Evolutionary conservation across 1,140 invertebrate genomes (phyloP), one percentile per base, ranked within the genome.

Genomic region (Nilaparvata lugens): DNA sequence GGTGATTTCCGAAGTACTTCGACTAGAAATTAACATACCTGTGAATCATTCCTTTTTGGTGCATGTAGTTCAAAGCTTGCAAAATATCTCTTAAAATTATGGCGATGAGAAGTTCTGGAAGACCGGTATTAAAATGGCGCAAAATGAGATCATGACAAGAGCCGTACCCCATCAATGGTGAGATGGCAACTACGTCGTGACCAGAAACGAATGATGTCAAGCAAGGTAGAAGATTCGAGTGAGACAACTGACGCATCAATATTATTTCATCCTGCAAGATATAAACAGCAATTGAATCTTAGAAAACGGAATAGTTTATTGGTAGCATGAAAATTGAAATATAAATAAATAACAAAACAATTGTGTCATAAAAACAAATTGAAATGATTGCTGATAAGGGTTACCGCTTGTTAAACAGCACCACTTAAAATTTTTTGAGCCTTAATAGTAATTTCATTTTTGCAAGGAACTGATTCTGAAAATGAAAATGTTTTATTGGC

Each of bases 11-110:
- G n/a, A n/a, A n/a, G n/a, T n/a, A n/a, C n/a, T n/a, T n/a, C n/a
- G n/a, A n/a, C n/a, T n/a, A 35, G 55, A 16, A 13, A 9, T 21
- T 25, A 56, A 63, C 61, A 61, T 67, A 89, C 84, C 91, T 88
- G 71, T 95, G 92, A 68, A 96, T 91, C 71, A 88, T 87, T 60
- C 89, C 85, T 73, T 85, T 84, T 61, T 80, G 81, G 72, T 95
- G 91, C 62, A 96, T 80, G 73, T 95, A 95, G 66, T 88, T 82
- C 18, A 95, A 74, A 1, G 86, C 92, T 40, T 79, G 71, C 48
- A 95, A 74, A 19, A 91, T 80, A 75, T 94, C 91, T 69, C 79
- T 78, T 25, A 94, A 72, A 65, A 95, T 88, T 58, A 88, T 81
- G 31, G 87, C 81, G 68, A 93, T 85, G 21, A 88, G 84, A 45